Percentiles rank a stretch among this genome's conserved stretches.
These are phyloP conservation scores for Tiliacea aurago DNA, from an alignment of 2,888 invertebrate species.

Conservation along the genomic window DNA sequence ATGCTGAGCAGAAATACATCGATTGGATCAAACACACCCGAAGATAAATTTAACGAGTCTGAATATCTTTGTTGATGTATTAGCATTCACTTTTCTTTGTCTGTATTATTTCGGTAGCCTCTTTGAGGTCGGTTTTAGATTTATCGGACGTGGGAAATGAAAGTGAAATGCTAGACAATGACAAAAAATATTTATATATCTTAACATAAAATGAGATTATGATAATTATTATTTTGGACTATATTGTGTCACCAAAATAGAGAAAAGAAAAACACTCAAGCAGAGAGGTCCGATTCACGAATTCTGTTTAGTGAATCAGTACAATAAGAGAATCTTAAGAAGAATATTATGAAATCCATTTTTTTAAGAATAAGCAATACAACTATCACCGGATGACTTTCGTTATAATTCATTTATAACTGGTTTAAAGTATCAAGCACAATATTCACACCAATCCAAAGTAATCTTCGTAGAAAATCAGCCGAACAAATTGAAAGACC, in stretches of 20 bases:
- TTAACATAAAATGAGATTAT: slow-evolving; percentile 3
- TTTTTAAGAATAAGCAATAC: not conserved
- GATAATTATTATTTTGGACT: slow-evolving; percentile 3
- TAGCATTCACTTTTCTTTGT: slow-evolving; percentile 49
- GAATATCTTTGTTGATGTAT: slow-evolving; percentile 18
- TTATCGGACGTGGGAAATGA: slow-evolving; percentile 39
- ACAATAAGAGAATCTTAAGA: not conserved
- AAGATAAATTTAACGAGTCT: slow-evolving; percentile 50
- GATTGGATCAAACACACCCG: slow-evolving; percentile 61
- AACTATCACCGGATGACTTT: not conserved
- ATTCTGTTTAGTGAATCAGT: too few relatives aligned
- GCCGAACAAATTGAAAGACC: slow-evolving; percentile 51
- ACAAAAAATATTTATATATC: slow-evolving; percentile 4
- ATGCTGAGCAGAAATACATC: slow-evolving; percentile 57
- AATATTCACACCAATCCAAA: slow-evolving; percentile 24
- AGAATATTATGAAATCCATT: not conserved
- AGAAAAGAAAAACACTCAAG: not conserved
- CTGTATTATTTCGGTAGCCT: slow-evolving; percentile 8
- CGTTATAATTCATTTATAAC: slow-evolving; percentile 13
- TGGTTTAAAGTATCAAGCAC: not conserved
- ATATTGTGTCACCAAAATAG: not conserved
- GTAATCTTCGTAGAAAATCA: slow-evolving; percentile 39
- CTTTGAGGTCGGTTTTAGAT: slow-evolving; percentile 21
- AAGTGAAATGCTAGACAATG: slow-evolving; percentile 16
- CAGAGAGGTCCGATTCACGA: not conserved